Evolutionary conservation across 2,113 vertebrate genomes (phyloP), one percentile per base, ranked within the genome.

Genomic region (Benitochromis conjunctus): DNA sequence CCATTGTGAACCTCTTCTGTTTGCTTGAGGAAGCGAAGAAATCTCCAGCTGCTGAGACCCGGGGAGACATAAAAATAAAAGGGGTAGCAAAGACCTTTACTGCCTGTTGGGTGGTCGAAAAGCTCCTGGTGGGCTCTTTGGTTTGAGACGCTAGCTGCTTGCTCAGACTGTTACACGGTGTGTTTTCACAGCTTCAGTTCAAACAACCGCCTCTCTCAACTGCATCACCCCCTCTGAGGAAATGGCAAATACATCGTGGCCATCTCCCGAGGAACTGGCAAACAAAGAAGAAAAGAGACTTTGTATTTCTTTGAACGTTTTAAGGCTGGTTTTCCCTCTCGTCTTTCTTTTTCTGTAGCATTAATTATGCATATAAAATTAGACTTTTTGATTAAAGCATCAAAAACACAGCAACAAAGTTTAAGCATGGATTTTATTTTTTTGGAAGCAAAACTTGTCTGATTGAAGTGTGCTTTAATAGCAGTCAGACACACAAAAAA

Each of bases 361-460:
- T 94, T 91, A 94, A 96, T 94, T 89, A 93, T 91, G 89, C 74
- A 91, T 89, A 84, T 81, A 79, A 94, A 94, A 87, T 91, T 53
- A 84, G 82, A 79, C 80, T 80, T 86, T 89, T 89, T 92, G 85
- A 95, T 94, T 91, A 94, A 92, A 82, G 86, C 78, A 84, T 88
- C 62, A 90, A 89, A 94, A 88, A 81, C 77, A 80, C 60, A 79
- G 81, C 81, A 54, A 80, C 18, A 29, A 85, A 54, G 78, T 88
- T 89, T 79, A 69, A 90, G 82, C 46, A 26, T 74, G 69, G 88
- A 80, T 86, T 88, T 90, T 91, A 16, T 46, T 46, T 71, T 71
- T 10, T 86, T 21, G 9, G 80, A 83, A 79, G 54, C 46, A 36
- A 88, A 87, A 79, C 62, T 80, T 88, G 81, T 48, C 57, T 92